Evolutionary conservation across 2,113 vertebrate species (phyloP), one percentile per base, ranked within the genome.

Genomic region (Cottus gobio): DNA sequence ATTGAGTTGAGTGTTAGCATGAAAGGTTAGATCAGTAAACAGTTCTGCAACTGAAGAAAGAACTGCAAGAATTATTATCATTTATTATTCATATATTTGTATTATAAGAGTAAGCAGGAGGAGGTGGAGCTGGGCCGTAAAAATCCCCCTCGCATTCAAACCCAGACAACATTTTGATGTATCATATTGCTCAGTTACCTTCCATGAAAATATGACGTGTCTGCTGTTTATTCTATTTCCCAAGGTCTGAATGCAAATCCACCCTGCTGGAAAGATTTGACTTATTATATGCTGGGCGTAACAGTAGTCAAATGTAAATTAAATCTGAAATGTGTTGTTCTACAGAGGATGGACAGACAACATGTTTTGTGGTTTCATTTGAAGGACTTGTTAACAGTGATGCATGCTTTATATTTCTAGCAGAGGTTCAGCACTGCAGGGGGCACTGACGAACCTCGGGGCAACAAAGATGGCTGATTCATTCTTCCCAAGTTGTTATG

Each of bases 391-490:
- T 3, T 39, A n/a, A 15, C 7, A 28, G 12, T 42, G 37, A 65
- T 26, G 37, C 37, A 42, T 16, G 15, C 37, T 65, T 7, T 65
- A 26, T 13, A 48, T 44, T 28, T 28, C 4, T 20, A 44, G 39
- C 63, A 66, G 63, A 44, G 24, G 28, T 15, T 20, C 6, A 64
- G 60, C 37, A n/a, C n/a, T n/a, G n/a, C n/a, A n/a, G 37, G 20
- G 65, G 54, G 39, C 34, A 56, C 20, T 50, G 16, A 37, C 2
- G 3, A 48, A 10, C 8, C 12, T 31, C 26, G 37, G 28, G 56
- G 24, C 3, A 67, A 36, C 26, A 78, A 69, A 75, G 18, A 72
- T 13, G 11, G 26, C 48, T 48, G 46, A 63, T 18, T 63, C 26
- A 71, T 44, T 67, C 7, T 67, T 52, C 42, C 42, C 10, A 7